Conservation (phyloP, 2,888 invertebrate species). For the Hirtodrosophila confusa region DNA sequence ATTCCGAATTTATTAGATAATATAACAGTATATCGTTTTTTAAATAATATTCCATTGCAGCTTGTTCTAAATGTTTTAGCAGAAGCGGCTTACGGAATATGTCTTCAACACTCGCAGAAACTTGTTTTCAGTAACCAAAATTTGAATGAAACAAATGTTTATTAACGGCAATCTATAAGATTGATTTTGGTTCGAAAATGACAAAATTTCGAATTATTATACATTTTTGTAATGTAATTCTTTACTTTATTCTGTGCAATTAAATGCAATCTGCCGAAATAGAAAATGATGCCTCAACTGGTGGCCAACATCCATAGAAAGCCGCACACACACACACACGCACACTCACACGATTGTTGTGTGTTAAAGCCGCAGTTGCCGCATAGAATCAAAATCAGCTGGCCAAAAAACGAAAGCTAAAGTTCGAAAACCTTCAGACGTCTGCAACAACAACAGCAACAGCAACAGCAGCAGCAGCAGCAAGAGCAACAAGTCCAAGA, state of each 20-base stretch:
- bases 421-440: constrained; percentile 53
- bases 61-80: too few species aligned
- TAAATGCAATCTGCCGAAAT: neutral
- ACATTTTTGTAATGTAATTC: too few species aligned
- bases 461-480: constrained; percentile 4
- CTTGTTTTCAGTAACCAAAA: too few species aligned
- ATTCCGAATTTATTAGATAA: too few species aligned
- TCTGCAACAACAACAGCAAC: constrained; percentile 18
- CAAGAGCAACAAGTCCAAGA: constrained; percentile 38
- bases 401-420: constrained; percentile 66
- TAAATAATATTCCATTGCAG: too few species aligned
- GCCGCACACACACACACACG: neutral
- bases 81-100: too few species aligned
- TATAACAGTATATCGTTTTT: too few species aligned
- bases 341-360: neutral
- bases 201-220: too few species aligned
- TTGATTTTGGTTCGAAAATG: too few species aligned
- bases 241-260: neutral
- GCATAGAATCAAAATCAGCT: constrained; percentile 55
- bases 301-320: constrained; percentile 15
- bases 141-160: too few species aligned
- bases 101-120: too few species aligned
- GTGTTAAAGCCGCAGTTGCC: neutral
- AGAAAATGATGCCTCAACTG: neutral
- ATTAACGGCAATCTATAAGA: too few species aligned